These are phyloP conservation scores for Mormoops blainvillei DNA, from an alignment of 2,113 vertebrate species.

Conservation along the genomic window DNA sequence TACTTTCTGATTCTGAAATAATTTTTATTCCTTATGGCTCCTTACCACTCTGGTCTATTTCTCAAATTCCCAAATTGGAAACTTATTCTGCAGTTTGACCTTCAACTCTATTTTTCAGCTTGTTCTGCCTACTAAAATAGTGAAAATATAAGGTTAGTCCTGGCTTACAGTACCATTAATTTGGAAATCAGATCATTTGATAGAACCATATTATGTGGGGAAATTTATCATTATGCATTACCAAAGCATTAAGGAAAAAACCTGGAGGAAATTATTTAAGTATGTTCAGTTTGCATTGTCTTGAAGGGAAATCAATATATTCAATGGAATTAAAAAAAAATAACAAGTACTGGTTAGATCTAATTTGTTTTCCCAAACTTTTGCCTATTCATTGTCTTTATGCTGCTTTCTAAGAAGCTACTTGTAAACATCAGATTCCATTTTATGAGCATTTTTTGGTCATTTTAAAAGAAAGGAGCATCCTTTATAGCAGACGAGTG, in stretches of 20 bases:
- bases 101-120: not conserved
- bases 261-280: not conserved
- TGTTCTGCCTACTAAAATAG: not conserved
- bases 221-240: not conserved
- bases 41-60: not conserved
- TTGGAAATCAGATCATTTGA: not conserved
- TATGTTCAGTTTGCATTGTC: not conserved
- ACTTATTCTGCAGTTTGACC: not conserved
- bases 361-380: not conserved
- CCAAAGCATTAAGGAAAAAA: not conserved
- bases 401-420: not conserved
- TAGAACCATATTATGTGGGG: not conserved
- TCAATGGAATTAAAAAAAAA: not conserved
- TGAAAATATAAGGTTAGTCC: not conserved
- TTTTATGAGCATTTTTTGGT: not conserved
- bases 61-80: not conserved
- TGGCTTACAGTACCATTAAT: not conserved
- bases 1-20: not conserved
- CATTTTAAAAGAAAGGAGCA: not conserved
- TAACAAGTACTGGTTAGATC: not conserved
- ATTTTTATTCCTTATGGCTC: not conserved
- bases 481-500: not conserved
- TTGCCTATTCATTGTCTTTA: not conserved
- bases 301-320: constrained; percentile 18
- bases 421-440: not conserved